These are phyloP conservation scores for Ptychoptera albimana DNA, from an alignment of 2,888 invertebrate genomes.

Conservation along the genomic window DNA sequence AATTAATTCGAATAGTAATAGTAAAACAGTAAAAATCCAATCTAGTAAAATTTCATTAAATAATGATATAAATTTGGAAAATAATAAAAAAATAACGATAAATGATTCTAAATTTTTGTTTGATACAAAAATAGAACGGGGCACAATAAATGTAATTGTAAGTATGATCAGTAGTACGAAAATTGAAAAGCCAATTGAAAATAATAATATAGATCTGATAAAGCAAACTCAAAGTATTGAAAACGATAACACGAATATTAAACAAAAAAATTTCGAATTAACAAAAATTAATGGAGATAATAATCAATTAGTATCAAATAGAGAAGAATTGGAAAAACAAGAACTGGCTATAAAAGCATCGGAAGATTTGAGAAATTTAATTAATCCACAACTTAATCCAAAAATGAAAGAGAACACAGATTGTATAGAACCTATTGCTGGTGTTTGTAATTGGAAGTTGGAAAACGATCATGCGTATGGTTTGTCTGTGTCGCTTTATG, in stretches of 20 bases:
- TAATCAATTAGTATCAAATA: background rate
- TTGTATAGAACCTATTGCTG: constrained; percentile 20
- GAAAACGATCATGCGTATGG: constrained; percentile 29
- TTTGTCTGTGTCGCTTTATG: constrained; percentile 56
- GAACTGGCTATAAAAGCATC: background rate
- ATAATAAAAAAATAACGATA: background rate
- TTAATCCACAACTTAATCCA: background rate
- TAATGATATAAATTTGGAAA: background rate
- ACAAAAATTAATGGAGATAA: background rate
- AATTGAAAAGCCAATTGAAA: background rate
- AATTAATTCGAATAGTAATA: constrained; percentile 14
- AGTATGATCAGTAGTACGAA: constrained; percentile 21
- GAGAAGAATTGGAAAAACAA: no score
- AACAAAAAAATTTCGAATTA: no score
- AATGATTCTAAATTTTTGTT: background rate
- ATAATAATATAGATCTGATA: background rate
- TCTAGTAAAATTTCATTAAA: constrained; percentile 1
- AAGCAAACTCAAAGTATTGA: background rate
- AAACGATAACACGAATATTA: background rate
- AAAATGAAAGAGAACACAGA: background rate
- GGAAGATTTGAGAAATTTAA: background rate
- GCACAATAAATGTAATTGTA: constrained; percentile 16
- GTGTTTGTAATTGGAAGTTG: constrained; percentile 29
- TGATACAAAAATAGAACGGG: background rate
- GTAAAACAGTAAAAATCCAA: background rate